Percentiles rank a stretch among this genome's conserved stretches.
These are phyloP conservation scores for Lydus trimaculatus DNA, from an alignment of 2,888 invertebrate genomes.

Conservation along the genomic window DNA sequence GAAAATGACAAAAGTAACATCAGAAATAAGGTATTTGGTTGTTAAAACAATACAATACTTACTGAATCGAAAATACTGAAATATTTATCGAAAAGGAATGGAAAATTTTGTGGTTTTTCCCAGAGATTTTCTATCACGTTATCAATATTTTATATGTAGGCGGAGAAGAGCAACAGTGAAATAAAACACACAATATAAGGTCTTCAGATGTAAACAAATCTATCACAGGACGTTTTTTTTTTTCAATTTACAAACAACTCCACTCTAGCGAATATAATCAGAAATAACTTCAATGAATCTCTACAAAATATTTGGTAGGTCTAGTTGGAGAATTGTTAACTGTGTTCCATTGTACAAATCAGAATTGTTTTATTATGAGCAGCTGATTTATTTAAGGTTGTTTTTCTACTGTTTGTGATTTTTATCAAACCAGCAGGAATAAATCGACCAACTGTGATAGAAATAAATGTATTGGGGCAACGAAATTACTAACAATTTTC, in stretches of 20 bases:
- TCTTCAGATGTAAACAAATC: not conserved
- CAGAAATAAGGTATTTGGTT: not conserved
- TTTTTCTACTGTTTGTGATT: too few species aligned
- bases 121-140: not conserved
- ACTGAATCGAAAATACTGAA: not conserved
- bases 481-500: not conserved
- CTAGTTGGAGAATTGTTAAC: too few species aligned
- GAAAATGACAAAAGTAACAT: not conserved
- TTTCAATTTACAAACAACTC: not conserved
- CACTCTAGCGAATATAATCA: not conserved
- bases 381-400: too few species aligned
- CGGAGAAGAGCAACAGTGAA: not conserved
- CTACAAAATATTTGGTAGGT: too few species aligned
- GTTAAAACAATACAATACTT: not conserved
- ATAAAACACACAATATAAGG: not conserved
- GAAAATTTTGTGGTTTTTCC: not conserved
- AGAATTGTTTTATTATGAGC: too few species aligned
- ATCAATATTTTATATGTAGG: not conserved
- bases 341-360: too few species aligned
- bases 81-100: not conserved
- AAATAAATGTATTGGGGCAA: too few species aligned
- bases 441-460: too few species aligned
- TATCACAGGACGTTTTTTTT: not conserved
- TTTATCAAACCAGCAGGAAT: too few species aligned
- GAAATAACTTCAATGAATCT: too few species aligned